Percentiles rank a stretch among this genome's conserved stretches.
Evolutionary conservation across 2,113 vertebrate species (phyloP).

Genomic region (Argyrosomus japonicus): DNA sequence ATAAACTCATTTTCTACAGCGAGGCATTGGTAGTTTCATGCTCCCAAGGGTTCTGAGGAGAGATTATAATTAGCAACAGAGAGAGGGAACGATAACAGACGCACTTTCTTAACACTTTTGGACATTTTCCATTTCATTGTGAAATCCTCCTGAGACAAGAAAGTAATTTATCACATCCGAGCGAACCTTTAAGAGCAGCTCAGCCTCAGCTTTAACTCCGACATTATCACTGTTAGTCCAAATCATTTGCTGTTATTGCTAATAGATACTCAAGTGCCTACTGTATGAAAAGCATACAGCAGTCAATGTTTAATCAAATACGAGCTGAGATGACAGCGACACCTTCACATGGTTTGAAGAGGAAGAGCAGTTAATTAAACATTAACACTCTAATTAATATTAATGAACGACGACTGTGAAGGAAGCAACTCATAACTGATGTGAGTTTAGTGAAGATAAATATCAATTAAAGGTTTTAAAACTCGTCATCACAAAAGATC

Average conservation of each 20-base stretch:
- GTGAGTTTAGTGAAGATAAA: not conserved
- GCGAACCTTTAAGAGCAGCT: not conserved
- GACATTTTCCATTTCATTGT: constrained; percentile 19
- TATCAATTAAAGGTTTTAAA: not conserved
- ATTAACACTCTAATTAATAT: not conserved
- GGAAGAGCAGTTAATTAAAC: not conserved
- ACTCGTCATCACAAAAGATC: not conserved
- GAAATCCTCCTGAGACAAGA: constrained; percentile 17
- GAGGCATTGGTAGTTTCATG: constrained; percentile 54
- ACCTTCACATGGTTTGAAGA: not conserved
- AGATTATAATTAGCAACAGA: constrained; percentile 55
- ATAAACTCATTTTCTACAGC: constrained; percentile 49
- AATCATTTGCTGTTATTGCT: constrained; percentile 4
- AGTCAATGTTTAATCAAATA: not conserved
- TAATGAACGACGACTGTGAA: not conserved
- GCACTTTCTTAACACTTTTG: constrained; percentile 12
- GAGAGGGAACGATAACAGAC: constrained; percentile 8
- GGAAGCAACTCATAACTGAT: not conserved
- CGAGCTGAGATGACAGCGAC: not conserved
- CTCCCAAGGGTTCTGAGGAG: constrained; percentile 31
- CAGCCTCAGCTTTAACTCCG: not conserved
- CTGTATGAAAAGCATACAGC: not conserved
- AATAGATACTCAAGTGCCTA: constrained; percentile 20
- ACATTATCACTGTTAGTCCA: not conserved
- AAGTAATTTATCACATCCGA: not conserved